These are phyloP conservation scores for Callosobruchus maculatus DNA, from an alignment of 2,888 invertebrate species.

Conservation along the genomic window DNA sequence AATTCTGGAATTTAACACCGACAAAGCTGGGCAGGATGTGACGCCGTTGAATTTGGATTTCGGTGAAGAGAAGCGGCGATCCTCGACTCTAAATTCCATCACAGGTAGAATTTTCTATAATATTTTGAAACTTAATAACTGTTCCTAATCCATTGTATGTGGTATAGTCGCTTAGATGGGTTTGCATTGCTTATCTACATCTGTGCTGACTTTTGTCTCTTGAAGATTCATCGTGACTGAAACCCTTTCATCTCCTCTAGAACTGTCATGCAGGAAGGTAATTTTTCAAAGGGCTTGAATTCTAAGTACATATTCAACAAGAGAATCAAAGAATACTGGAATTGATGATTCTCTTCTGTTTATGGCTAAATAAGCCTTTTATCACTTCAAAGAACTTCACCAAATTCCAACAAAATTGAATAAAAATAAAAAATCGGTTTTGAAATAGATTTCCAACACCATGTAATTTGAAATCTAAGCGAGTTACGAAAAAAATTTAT, in stretches of 20 bases:
- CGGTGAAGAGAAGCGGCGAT: slow-evolving; percentile 63
- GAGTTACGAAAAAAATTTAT: too few relatives aligned
- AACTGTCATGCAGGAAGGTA: background rate
- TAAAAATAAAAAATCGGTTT: too few relatives aligned
- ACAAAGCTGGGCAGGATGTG: slow-evolving; percentile 83
- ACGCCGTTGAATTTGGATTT: slow-evolving; percentile 82
- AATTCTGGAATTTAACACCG: slow-evolving; percentile 79
- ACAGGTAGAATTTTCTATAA: slow-evolving; percentile 54
- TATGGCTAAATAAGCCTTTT: too few relatives aligned
- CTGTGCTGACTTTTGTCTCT: background rate
- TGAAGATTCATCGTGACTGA: background rate
- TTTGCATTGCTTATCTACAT: background rate
- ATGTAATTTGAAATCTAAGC: too few relatives aligned
- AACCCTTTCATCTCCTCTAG: background rate
- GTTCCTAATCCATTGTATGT: background rate
- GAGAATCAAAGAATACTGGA: too few relatives aligned
- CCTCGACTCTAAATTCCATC: slow-evolving; percentile 71
- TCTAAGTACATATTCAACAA: too few relatives aligned
- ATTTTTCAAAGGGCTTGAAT: background rate
- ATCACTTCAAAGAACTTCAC: too few relatives aligned
- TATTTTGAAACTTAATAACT: background rate
- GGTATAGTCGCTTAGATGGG: background rate
- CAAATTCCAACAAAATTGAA: too few relatives aligned
- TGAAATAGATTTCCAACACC: too few relatives aligned
- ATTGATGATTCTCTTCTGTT: too few relatives aligned